phyloP scores from a whole-genome alignment of 2,888 invertebrate species.

The Oscheius onirici region DNA sequence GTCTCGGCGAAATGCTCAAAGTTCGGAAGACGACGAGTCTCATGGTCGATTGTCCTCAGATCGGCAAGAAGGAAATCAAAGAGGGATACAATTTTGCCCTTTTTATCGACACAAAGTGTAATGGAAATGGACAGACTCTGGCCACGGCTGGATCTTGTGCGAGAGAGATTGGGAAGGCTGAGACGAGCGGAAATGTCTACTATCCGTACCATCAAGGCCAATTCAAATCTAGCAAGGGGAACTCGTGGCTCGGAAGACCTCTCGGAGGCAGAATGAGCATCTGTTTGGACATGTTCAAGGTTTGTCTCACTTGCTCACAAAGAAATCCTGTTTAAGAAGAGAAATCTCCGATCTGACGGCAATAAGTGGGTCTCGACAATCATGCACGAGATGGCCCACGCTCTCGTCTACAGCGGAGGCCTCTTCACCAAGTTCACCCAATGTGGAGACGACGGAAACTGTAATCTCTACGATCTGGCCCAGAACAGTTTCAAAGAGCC shows the following conservation, averaged over 20 bases:
- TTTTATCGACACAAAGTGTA: neutral
- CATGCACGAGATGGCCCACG: constrained; percentile 16
- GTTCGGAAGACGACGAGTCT: neutral
- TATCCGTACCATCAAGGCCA: neutral
- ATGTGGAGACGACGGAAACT: neutral
- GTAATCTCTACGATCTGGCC: neutral
- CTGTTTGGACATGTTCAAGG: neutral
- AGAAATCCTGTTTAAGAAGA: neutral
- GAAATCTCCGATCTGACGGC: neutral
- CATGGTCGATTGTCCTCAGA: neutral
- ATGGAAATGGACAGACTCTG: neutral
- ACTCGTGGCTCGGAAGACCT: neutral
- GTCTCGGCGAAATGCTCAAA: neutral
- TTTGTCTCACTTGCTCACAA: no score
- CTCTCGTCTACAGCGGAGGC: neutral
- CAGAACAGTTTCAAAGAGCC: neutral
- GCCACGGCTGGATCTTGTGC: neutral
- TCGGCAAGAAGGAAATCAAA: neutral
- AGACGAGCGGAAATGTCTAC: neutral
- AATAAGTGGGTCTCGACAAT: constrained; percentile 12
- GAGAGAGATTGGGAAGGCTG: neutral
- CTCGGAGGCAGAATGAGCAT: neutral
- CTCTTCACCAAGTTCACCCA: neutral
- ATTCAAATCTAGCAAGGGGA: neutral
- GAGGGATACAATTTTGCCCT: neutral